Evolutionary conservation across 2,888 invertebrate species (phyloP).

Genomic region (Yponomeuta malinellus): DNA sequence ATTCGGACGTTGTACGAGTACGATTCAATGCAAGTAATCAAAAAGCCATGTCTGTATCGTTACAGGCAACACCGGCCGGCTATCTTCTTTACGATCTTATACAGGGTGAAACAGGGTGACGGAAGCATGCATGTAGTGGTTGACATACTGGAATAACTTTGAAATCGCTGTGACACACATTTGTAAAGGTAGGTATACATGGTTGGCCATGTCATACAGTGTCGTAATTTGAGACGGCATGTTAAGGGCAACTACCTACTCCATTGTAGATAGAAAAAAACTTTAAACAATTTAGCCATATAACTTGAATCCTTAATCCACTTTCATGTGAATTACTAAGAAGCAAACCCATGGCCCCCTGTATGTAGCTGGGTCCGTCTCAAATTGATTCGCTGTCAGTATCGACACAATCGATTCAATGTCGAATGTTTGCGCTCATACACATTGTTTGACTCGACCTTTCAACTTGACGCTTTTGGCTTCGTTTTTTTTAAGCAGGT

Average conservation of each 20-base stretch:
- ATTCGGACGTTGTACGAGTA: slow-evolving; percentile 33
- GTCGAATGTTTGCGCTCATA: slow-evolving; percentile 61
- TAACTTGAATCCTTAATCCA: too few relatives aligned
- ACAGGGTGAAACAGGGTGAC: slow-evolving; percentile 25
- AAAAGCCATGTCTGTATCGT: slow-evolving; percentile 70
- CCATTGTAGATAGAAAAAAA: too few relatives aligned
- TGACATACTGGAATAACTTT: too few relatives aligned
- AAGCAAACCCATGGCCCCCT: too few relatives aligned
- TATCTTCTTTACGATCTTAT: slow-evolving; percentile 65
- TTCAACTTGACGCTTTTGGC: slow-evolving; percentile 26
- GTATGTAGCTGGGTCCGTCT: slow-evolving; percentile 50
- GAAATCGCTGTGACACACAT: too few relatives aligned
- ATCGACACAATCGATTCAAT: slow-evolving; percentile 58
- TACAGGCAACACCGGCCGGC: slow-evolving; percentile 58
- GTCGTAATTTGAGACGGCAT: too few relatives aligned
- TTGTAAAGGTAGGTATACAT: too few relatives aligned
- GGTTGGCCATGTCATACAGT: too few relatives aligned
- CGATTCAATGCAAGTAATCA: slow-evolving; percentile 69
- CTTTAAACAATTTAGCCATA: too few relatives aligned
- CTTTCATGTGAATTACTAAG: too few relatives aligned
- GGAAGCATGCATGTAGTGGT: too few relatives aligned
- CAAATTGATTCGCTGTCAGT: slow-evolving; percentile 68
- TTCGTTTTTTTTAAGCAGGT: slow-evolving; percentile 21
- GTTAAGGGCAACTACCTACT: too few relatives aligned
- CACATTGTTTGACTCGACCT: slow-evolving; percentile 53